Percentiles rank a stretch among this genome's conserved stretches.
Conservation (phyloP, 2,113 vertebrate species). For the Dipodomys stephensi region DNA sequence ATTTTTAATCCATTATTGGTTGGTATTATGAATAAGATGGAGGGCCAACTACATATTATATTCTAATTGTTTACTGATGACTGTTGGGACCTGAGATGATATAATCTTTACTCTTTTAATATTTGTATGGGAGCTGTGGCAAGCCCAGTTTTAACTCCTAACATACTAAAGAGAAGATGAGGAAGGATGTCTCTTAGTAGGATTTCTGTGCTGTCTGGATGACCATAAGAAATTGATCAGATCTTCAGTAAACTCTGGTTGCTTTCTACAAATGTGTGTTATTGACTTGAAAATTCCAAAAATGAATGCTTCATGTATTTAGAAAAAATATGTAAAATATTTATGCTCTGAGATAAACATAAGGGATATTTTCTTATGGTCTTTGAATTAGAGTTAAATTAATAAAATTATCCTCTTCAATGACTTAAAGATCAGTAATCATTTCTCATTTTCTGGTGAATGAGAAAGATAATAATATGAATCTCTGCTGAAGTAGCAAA, state of each 20-base stretch:
- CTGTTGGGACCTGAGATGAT: neutral
- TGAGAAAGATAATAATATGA: neutral
- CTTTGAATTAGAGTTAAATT: neutral
- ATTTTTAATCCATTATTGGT: neutral
- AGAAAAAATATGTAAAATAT: neutral
- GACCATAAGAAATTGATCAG: neutral
- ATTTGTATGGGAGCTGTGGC: neutral
- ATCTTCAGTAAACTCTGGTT: neutral
- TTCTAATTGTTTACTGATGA: neutral
- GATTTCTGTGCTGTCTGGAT: neutral
- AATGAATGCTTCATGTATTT: slow-evolving; percentile 19
- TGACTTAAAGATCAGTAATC: neutral
- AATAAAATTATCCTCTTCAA: neutral
- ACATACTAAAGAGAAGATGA: neutral
- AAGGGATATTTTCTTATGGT: neutral
- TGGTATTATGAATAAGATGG: neutral
- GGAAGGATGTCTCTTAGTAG: neutral
- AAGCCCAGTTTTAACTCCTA: slow-evolving; percentile 11
- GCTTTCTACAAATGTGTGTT: neutral
- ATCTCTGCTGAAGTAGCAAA: neutral
- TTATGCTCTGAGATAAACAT: slow-evolving; percentile 42
- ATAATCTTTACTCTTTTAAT: neutral
- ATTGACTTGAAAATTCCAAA: neutral
- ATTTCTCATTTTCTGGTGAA: neutral
- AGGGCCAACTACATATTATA: neutral